These are phyloP conservation scores for Galaxea fascicularis DNA, from an alignment of 92 coral and sea anemone species.

Conservation along the genomic window DNA sequence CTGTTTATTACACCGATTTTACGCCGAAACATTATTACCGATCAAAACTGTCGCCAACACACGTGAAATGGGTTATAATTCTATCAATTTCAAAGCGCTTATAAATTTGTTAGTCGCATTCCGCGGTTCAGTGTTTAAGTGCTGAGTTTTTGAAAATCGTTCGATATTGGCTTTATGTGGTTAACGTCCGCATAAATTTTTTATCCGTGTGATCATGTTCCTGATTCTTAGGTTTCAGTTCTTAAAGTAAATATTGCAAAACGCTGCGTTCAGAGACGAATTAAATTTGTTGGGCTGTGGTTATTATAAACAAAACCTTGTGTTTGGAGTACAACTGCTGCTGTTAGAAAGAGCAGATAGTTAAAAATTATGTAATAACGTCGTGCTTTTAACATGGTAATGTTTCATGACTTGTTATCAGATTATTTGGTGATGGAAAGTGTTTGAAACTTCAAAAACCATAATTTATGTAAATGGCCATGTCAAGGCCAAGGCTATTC, in stretches of 20 bases:
- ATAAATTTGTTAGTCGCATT: not conserved
- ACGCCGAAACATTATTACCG: not conserved
- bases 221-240: not conserved
- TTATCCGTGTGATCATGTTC: not conserved
- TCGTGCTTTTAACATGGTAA: not conserved
- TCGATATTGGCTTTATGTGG: not conserved
- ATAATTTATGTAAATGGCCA: too few relatives aligned
- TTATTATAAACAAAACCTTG: not conserved
- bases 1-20: not conserved
- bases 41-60: not conserved
- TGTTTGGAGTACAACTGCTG: not conserved
- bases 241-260: not conserved
- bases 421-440: not conserved
- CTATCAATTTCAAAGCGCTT: too few relatives aligned
- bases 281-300: not conserved
- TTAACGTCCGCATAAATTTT: not conserved
- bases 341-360: not conserved
- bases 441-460: not conserved
- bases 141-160: not conserved
- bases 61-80: too few relatives aligned
- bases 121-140: not conserved
- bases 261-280: constrained; percentile 4
- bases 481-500: too few relatives aligned
- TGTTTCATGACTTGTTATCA: not conserved
- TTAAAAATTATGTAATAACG: too few relatives aligned